phyloP scores from a whole-genome alignment of 2,797 vertebrate genomes.

The Xiphophorus birchmanni region DNA sequence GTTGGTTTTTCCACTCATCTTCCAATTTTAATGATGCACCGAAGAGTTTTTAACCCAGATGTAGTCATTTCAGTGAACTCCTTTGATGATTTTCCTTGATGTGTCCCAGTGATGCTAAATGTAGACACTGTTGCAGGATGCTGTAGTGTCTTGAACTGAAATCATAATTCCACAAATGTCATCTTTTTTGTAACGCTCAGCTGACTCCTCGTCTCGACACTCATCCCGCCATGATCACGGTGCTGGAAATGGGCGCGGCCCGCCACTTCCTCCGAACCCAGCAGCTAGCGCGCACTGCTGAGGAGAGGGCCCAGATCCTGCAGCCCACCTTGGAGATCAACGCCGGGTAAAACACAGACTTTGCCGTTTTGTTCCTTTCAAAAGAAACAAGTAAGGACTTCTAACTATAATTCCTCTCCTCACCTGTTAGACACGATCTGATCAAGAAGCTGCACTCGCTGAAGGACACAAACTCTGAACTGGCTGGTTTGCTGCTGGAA shows the following conservation, averaged over 20 bases:
- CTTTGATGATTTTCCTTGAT: neutral
- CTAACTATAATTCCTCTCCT: neutral
- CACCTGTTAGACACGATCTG: conserved; percentile 83
- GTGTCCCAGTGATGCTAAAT: too few species aligned
- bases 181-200: conserved; percentile 61
- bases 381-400: neutral
- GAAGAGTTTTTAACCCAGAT: neutral
- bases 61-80: neutral
- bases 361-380: neutral
- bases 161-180: neutral
- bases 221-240: conserved; percentile 97
- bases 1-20: neutral
- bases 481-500: conserved; percentile 90
- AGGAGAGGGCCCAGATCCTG: conserved; percentile 93
- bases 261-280: conserved; percentile 97
- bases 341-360: conserved; percentile 77
- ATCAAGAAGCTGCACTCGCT: conserved; percentile 90
- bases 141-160: neutral
- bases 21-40: neutral
- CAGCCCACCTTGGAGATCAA: conserved; percentile 98
- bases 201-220: conserved; percentile 92
- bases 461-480: conserved; percentile 84
- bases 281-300: conserved; percentile 89
- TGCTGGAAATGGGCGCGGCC: conserved; percentile 97
- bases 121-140: too few species aligned